Conservation (phyloP, 2,888 invertebrate genomes). For the Sesamia inferens region DNA sequence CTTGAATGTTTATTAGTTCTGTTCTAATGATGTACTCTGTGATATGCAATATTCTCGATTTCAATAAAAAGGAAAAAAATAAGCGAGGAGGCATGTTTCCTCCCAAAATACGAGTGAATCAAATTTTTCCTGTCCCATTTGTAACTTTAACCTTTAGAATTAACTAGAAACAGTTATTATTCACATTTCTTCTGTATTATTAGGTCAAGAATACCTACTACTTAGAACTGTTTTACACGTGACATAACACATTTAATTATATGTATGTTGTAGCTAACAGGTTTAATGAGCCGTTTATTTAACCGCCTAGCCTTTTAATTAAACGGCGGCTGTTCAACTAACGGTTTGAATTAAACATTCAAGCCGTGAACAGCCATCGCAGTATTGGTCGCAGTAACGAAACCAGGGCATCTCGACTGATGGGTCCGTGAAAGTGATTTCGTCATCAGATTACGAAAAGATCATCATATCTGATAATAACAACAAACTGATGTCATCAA, state of each 20-base stretch:
- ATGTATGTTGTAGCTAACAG: no score
- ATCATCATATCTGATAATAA: no score
- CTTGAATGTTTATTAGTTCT: no score
- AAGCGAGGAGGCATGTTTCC: not conserved
- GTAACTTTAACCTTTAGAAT: not conserved
- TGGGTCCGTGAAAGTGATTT: no score
- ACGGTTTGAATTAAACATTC: no score
- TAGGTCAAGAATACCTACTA: conserved; percentile 39
- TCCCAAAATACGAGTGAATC: not conserved
- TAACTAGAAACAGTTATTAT: conserved; percentile 6
- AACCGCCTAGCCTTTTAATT: no score
- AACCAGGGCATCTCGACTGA: no score
- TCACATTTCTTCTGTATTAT: conserved; percentile 17
- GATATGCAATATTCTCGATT: not conserved
- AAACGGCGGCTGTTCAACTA: no score
- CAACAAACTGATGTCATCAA: not conserved
- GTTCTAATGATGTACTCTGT: not conserved
- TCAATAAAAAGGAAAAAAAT: not conserved
- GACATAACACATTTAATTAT: conserved; percentile 29
- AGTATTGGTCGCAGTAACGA: no score
- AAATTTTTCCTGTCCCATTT: conserved; percentile 36
- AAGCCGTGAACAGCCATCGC: no score
- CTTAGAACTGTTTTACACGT: conserved; percentile 20
- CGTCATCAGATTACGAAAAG: no score
- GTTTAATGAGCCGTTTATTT: no score